These are phyloP conservation scores for Lasioglossum marginatum DNA, from an alignment of 2,888 invertebrate genomes.

Conservation along the genomic window DNA sequence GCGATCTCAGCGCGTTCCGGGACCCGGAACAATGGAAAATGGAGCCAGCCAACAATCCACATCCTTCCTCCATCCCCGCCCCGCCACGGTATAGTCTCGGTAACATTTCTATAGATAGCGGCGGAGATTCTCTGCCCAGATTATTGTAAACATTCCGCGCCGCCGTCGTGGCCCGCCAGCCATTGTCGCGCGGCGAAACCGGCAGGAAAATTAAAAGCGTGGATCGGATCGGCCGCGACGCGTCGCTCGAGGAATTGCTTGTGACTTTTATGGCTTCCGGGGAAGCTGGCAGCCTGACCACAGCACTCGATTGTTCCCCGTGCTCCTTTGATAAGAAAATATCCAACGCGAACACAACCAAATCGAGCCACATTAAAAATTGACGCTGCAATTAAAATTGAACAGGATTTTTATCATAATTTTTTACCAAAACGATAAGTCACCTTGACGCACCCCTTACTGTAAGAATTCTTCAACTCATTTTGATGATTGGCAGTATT, in stretches of 20 bases:
- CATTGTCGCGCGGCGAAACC: conserved; percentile 22
- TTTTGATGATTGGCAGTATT: background rate
- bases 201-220: conserved; percentile 25
- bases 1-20: conserved; percentile 53
- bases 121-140: conserved; percentile 41
- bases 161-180: conserved; percentile 14
- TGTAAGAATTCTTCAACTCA: background rate
- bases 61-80: background rate
- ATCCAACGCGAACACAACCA: background rate
- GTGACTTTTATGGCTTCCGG: background rate
- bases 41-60: conserved; percentile 56
- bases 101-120: conserved; percentile 39
- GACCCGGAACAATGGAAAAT: conserved; percentile 39
- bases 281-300: background rate
- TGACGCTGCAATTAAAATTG: background rate
- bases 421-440: background rate
- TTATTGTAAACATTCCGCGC: conserved; percentile 56
- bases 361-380: background rate
- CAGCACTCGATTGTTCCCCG: background rate
- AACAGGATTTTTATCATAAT: background rate
- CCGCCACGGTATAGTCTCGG: background rate
- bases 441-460: too few species aligned
- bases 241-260: background rate
- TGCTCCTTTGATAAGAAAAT: background rate
- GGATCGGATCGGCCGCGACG: conserved; percentile 29